Conservation (phyloP, 2,797 vertebrate species). For the Sparus aurata region DNA sequence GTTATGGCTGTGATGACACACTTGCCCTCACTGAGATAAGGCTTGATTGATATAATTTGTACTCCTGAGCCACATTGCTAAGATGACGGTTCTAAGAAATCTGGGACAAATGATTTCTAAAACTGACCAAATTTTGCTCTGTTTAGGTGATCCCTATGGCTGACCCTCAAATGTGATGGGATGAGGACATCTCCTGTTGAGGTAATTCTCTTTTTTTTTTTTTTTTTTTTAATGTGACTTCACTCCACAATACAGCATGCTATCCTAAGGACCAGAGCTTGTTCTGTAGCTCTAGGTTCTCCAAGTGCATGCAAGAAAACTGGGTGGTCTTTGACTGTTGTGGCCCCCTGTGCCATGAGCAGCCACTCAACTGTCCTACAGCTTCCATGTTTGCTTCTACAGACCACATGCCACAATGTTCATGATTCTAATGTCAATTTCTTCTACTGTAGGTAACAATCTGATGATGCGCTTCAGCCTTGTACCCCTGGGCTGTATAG, state of each 20-base stretch:
- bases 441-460: background rate
- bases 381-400: background rate
- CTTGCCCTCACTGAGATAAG: constrained; percentile 92
- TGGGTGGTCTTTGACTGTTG: constrained; percentile 91
- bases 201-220: constrained; percentile 31
- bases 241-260: constrained; percentile 75
- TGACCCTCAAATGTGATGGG: rapidly evolving
- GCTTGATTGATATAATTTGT: constrained; percentile 77
- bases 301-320: constrained; percentile 92
- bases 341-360: constrained; percentile 78
- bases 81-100: rapidly evolving
- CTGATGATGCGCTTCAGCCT: rapidly evolving
- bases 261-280: constrained; percentile 88
- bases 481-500: rapidly evolving
- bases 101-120: too few relatives aligned
- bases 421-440: background rate
- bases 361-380: constrained; percentile 94
- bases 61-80: constrained; percentile 80
- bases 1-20: constrained; percentile 87
- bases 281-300: constrained; percentile 84
- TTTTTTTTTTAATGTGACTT: background rate
- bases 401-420: background rate
- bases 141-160: constrained; percentile 37
- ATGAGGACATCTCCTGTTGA: rapidly evolving
- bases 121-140: background rate